Evolutionary conservation across 92 coral and sea anemone genomes (phyloP), one percentile per base, ranked within the genome.

Genomic region (Paramuricea clavata): DNA sequence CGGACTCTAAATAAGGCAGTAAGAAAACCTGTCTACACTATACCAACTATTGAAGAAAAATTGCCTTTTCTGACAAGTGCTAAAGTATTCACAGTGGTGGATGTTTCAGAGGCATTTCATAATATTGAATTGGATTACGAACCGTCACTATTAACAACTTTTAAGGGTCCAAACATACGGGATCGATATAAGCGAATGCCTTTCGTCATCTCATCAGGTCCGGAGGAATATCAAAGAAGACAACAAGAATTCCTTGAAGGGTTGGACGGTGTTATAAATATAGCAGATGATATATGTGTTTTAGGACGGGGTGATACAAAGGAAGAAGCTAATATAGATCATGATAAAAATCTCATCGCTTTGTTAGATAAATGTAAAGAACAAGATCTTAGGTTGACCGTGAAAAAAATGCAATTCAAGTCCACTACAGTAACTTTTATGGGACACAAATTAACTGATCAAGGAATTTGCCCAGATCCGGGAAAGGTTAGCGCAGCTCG

Each of bases 141-240:
- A 0, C 21, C 26, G 10, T 34, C 57, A 6, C 31, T 73, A 12
- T 30, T 42, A 1, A 39, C 28, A 1, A 73, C 78, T 4, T 73
- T 73, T 43, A 56, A 73, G 22, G 78, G 54, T 31, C 90, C 82
- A 56, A 35, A 81, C 30, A 87, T 87, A 1, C 87, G 76, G 21
- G 81, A 80, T 85, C 78, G 90, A 17, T 69, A n/a, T 82, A 81
- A 52, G 22, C 67, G 87, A 6, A 87, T 71, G 82, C 90, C 87
- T 5, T 81, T 87, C 81, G 90, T 87, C 35, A 87, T 81, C 11
- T 87, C 82, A 0, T 87, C 87, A 57, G 76, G 76, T 13, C 86
- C 82, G 0, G 90, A 80, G 59, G 86, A 81, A 56, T 81, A 86
- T 32, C 77, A 75, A 15, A 85, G 85, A 4, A 69, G 85, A 36